phyloP scores from a whole-genome alignment of 2,888 invertebrate genomes.

The Drosophila austrosaltans region DNA sequence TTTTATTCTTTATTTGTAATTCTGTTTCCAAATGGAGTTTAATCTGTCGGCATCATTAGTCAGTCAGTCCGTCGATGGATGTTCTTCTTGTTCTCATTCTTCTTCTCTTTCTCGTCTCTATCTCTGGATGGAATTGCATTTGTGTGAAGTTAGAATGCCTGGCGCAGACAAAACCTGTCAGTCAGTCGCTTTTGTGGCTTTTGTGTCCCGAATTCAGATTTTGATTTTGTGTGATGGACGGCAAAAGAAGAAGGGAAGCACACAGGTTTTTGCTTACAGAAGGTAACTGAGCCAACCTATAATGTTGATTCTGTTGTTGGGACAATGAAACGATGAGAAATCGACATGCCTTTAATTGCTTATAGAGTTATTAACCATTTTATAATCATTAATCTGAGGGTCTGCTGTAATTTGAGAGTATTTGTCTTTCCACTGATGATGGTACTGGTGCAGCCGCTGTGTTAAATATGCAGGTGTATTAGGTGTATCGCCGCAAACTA shows the following conservation, averaged over 20 bases:
- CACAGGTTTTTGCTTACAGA: too few species aligned
- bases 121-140: not conserved
- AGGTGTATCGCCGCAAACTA: not conserved
- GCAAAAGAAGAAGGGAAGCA: not conserved
- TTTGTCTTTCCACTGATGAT: constrained; percentile 11
- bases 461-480: constrained; percentile 16
- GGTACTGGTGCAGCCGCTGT: not conserved
- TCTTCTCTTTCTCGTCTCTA: not conserved
- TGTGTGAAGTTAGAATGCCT: constrained; percentile 11
- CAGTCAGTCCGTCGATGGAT: constrained; percentile 20
- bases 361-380: constrained; percentile 71
- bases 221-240: not conserved
- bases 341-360: constrained; percentile 59
- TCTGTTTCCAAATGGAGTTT: constrained; percentile 33
- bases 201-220: constrained; percentile 16
- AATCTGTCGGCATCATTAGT: constrained; percentile 47
- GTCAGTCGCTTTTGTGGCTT: constrained; percentile 49
- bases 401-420: constrained; percentile 53
- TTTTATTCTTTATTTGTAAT: not conserved
- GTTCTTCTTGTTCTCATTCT: not conserved
- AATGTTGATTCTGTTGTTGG: constrained; percentile 11
- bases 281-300: constrained; percentile 6
- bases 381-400: constrained; percentile 43
- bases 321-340: constrained; percentile 14
- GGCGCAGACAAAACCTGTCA: constrained; percentile 62